Percentiles rank a stretch among this genome's conserved stretches.
Evolutionary conservation across 2,113 vertebrate species (phyloP).

Genomic region (Mystacornis crossleyi): DNA sequence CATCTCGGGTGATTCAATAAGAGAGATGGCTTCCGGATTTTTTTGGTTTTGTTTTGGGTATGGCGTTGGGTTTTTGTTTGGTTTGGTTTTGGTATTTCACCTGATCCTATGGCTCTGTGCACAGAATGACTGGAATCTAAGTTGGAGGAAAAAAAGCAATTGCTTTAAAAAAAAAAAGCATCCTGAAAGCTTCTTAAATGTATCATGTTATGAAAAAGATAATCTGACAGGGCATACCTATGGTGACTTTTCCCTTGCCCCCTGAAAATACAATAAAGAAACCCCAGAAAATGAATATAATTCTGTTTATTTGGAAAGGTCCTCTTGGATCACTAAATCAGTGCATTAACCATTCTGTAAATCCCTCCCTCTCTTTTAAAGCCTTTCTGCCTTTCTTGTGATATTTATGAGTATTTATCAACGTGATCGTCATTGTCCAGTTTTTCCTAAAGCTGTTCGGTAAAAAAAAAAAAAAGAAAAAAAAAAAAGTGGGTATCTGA

Average conservation of each 20-base stretch:
- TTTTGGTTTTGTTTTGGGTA: constrained; percentile 12
- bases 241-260: background rate
- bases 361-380: background rate
- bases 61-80: background rate
- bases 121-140: background rate
- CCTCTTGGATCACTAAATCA: background rate
- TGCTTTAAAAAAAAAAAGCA: background rate
- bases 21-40: constrained; percentile 55
- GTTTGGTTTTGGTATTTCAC: background rate
- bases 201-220: constrained; percentile 6
- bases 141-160: background rate
- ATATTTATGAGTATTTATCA: constrained; percentile 15
- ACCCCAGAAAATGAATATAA: background rate
- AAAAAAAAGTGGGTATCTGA: too few relatives aligned
- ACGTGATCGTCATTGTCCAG: background rate
- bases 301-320: background rate
- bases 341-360: background rate
- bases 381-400: background rate
- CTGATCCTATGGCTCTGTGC: background rate
- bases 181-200: background rate
- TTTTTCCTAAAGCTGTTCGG: background rate
- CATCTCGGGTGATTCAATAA: constrained; percentile 35
- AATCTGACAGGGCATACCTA: background rate
- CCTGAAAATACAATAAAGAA: background rate
- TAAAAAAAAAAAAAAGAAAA: background rate